Evolutionary conservation across 1,140 invertebrate genomes (phyloP), one percentile per base, ranked within the genome.

Genomic region (Carposina sasakii): DNA sequence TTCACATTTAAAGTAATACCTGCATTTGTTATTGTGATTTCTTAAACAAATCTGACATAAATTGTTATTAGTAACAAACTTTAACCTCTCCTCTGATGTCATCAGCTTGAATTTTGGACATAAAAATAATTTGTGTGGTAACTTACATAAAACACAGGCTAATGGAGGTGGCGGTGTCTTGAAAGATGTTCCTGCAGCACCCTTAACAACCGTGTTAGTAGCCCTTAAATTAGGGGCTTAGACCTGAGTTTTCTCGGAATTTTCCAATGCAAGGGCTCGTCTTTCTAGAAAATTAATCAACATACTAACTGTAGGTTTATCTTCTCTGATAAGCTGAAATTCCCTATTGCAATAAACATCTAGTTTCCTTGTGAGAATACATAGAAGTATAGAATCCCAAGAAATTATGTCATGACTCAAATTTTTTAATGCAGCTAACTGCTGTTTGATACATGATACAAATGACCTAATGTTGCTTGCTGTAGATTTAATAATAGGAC

Each of bases 231-330:
- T n/a, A n/a, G n/a, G n/a, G n/a, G n/a, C n/a, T n/a, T n/a, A n/a
- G n/a, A n/a, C n/a, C n/a, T n/a, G 19, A 21, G 43, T 1, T 5
- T 12, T 21, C 28, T 45, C 43, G 2, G 30, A 5, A 17, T 45
- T 45, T 17, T 45, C 43, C 5, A 45, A 10, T 20, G 43, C 43
- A 8, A 45, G 16, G n/a, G 43, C 43, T n/a, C 43, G 26, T 1
- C n/a, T 31, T 34, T 45, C 43, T 21, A 45, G 31, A 33, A 33
- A 45, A 3, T 12, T 30, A 4, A 45, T 19, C 17, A 45, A 34
- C 1, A 1, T n/a, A 20, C 2, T 5, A n/a, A 45, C 43, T 6
- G 2, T 33, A 9, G 31, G 28, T 33, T 45, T 2, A 2, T 20
- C 5, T 9, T 45, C 6, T 15, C n/a, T n/a, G 3, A 12, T 13